Conservation (phyloP, 2,113 vertebrate species). For the Salvelinus namaycush region DNA sequence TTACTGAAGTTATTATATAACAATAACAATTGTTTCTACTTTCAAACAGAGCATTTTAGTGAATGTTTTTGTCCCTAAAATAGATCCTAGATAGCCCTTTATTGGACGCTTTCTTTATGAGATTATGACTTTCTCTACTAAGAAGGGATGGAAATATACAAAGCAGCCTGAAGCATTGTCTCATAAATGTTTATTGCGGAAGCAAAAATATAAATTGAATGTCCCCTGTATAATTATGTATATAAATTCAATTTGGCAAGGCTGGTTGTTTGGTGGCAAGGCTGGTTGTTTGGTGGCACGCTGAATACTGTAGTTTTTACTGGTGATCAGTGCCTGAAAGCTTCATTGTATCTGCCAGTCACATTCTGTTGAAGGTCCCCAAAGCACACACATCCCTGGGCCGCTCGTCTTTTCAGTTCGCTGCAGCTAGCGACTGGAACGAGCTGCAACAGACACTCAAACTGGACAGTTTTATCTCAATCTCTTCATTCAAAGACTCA, state of each 20-base stretch:
- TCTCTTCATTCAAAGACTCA: no score
- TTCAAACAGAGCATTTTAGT: neutral
- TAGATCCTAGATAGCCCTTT: slow-evolving; percentile 13
- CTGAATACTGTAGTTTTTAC: neutral
- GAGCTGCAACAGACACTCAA: no score
- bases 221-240: slow-evolving; percentile 1
- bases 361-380: no score
- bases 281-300: neutral
- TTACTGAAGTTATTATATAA: neutral
- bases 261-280: neutral
- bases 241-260: slow-evolving; percentile 1
- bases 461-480: no score
- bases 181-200: slow-evolving; percentile 9
- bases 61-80: neutral
- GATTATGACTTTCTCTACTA: slow-evolving; percentile 3
- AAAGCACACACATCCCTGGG: no score
- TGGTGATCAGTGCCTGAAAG: slow-evolving; percentile 6
- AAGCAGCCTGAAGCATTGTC: slow-evolving; percentile 19
- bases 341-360: neutral
- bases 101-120: slow-evolving; percentile 10
- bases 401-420: no score
- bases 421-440: no score
- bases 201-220: slow-evolving; percentile 10
- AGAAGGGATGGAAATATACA: slow-evolving; percentile 8
- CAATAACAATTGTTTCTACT: neutral